Evolutionary conservation across 2,113 vertebrate genomes (phyloP), one percentile per base, ranked within the genome.

Genomic region (Thunnus thynnus): DNA sequence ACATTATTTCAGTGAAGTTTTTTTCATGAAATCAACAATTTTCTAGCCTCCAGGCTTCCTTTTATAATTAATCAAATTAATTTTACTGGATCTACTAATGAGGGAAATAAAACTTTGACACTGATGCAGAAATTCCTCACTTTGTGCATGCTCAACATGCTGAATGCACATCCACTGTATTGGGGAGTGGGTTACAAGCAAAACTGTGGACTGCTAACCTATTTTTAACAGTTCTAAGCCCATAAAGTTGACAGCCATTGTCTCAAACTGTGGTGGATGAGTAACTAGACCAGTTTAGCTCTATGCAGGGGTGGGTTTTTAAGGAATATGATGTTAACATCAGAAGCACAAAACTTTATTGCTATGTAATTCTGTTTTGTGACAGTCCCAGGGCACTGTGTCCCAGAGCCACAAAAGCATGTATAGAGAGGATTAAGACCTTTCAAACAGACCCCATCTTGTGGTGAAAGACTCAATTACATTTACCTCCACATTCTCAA

Each of bases 401-500:
- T 83, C 71, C 32, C 60, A 60, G 27, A 83, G 50, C 54, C 9
- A 46, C 36, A 64, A 30, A 22, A 76, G 54, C 63, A 56, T 80
- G 63, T 57, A 32, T 58, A 61, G 41, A 52, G 50, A 47, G 64
- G 65, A 83, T 64, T 72, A 82, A 78, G 68, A 66, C 77, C 72
- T 82, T 75, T 87, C 22, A 68, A 57, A 78, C 72, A 81, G 50
- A 80, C 89, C 82, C 94, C 93, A 90, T 89, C 93, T 93, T 93
- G 94, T 94, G 94, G 94, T 86, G 71, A 84, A 85, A 82, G 71
- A 76, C 65, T 80, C 85, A 83, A 91, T 85, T 91, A 75, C 91
- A 91, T 72, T 80, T 68, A 72, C 27, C 20, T 74, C 16, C 2
- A 44, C 64, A 20, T 22, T 58, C 14, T 13, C 25, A 68, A 68